These are phyloP conservation scores for Mus minutoides DNA, from an alignment of 2,797 vertebrate genomes.

Conservation along the genomic window DNA sequence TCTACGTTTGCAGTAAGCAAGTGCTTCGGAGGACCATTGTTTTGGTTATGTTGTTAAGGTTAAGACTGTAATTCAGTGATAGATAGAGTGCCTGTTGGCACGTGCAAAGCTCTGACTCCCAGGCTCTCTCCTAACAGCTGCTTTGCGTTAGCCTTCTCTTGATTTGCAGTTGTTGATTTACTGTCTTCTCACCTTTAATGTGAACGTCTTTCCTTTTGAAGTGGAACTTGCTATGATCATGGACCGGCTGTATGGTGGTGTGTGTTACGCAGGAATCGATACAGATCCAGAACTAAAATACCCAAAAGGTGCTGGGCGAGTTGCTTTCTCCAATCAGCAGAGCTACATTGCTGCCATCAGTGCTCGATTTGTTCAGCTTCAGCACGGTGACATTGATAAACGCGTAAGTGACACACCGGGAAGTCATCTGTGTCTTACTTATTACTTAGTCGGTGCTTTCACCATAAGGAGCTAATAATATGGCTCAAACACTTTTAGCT, in stretches of 20 bases:
- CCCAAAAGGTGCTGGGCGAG: constrained; percentile 97
- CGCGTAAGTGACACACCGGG: constrained; percentile 88
- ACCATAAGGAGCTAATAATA: background rate
- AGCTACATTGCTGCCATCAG: constrained; percentile 99
- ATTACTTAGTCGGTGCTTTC: too few relatives aligned
- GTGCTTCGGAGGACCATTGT: background rate
- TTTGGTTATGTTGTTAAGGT: background rate
- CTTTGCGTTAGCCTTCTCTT: background rate
- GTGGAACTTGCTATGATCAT: constrained; percentile 99
- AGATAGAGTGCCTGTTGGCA: background rate
- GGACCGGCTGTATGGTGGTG: constrained; percentile 98
- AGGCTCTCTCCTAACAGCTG: background rate
- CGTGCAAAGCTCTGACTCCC: background rate
- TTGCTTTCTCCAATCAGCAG: constrained; percentile 99
- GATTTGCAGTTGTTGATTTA: background rate
- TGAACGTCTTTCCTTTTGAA: constrained; percentile 79
- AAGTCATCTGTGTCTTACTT: background rate
- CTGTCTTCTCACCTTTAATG: background rate
- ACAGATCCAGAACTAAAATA: constrained; percentile 99
- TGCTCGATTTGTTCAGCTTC: constrained; percentile 98
- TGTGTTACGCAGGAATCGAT: constrained; percentile 98
- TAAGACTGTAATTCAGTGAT: background rate
- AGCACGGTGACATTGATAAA: constrained; percentile 99
- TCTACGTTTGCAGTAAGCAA: background rate
- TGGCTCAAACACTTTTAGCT: background rate